phyloP scores from a whole-genome alignment of 2,888 invertebrate species.

The Entomobrya proxima region DNA sequence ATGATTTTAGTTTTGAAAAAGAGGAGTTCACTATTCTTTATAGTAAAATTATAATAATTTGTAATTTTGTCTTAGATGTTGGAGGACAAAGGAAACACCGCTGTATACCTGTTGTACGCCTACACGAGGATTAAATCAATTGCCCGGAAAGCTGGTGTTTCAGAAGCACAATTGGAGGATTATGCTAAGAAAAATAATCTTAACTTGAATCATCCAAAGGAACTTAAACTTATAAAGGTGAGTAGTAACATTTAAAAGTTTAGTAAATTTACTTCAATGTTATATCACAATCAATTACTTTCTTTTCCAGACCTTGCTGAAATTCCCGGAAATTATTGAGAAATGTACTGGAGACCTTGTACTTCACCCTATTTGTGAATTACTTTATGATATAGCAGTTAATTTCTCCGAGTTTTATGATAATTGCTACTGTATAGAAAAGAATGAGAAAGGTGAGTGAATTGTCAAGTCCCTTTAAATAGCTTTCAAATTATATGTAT shows the following conservation, averaged over 20 bases:
- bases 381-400: conserved; percentile 94
- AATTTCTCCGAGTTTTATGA: conserved; percentile 98
- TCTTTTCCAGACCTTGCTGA: conserved; percentile 81
- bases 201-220: conserved; percentile 90
- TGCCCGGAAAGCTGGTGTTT: conserved; percentile 86
- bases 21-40: conserved; percentile 17
- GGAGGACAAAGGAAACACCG: conserved; percentile 99
- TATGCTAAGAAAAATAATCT: conserved; percentile 82
- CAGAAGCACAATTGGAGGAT: conserved; percentile 81
- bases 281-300: background rate
- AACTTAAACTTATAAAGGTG: conserved; percentile 94
- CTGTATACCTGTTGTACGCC: conserved; percentile 96
- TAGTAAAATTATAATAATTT: too few relatives aligned
- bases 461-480: conserved; percentile 3
- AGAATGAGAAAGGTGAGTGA: conserved; percentile 82
- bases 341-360: conserved; percentile 89
- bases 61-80: too few relatives aligned
- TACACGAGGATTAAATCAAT: conserved; percentile 95
- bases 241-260: conserved; percentile 63
- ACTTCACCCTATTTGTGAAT: conserved; percentile 94
- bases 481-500: background rate
- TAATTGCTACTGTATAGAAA: conserved; percentile 97
- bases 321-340: conserved; percentile 91
- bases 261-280: background rate
- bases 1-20: background rate